A percentile compares a stretch with the other conserved stretches of the same genome.
These are phyloP conservation scores for Tragelaphus imberbis DNA, from an alignment of 2,113 vertebrate genomes.

Conservation along the genomic window DNA sequence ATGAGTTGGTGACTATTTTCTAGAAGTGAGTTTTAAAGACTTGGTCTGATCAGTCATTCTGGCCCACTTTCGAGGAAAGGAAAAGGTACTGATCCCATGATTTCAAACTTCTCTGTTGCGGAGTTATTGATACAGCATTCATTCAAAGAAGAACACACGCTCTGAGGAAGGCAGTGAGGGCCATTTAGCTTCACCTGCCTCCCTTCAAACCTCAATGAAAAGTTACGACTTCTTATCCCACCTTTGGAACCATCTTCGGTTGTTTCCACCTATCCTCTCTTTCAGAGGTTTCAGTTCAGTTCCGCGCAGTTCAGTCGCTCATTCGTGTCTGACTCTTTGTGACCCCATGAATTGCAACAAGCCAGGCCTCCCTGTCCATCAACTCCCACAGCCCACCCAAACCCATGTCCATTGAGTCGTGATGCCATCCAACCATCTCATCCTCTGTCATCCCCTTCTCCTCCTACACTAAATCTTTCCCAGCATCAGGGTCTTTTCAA, in stretches of 20 bases:
- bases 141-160: background rate
- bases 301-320: background rate
- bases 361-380: background rate
- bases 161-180: background rate
- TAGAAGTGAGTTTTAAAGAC: background rate
- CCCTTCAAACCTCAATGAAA: background rate
- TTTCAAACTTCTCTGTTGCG: background rate
- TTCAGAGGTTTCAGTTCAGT: background rate
- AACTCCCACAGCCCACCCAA: background rate
- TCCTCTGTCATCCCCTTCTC: background rate
- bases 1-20: background rate
- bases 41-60: background rate
- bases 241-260: background rate
- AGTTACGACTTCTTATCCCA: background rate
- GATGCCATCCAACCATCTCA: background rate
- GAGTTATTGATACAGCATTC: background rate
- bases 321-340: background rate
- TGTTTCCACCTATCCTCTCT: background rate
- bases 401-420: background rate
- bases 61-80: background rate
- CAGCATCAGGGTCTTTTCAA: background rate
- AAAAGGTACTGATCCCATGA: background rate
- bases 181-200: background rate
- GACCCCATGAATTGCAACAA: rapidly evolving
- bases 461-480: background rate